Evolutionary conservation across 2,797 vertebrate genomes (phyloP), one percentile per base, ranked within the genome.

Genomic region (Xenopus petersii): DNA sequence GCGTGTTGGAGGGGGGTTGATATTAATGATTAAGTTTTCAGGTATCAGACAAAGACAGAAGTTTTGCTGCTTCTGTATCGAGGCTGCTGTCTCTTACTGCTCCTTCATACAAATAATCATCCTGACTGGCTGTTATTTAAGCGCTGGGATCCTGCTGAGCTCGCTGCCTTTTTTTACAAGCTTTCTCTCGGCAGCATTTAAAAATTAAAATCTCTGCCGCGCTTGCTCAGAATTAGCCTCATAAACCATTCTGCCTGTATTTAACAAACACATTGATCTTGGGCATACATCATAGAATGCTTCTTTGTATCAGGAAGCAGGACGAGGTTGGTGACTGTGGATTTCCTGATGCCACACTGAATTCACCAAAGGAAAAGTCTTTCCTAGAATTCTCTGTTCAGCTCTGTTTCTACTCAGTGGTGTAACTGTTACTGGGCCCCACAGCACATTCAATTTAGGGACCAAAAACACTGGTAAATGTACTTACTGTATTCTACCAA

Each of bases 161-260:
- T 87, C 86, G 76, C 83, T 49, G 47, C 83, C 21, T 79, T 83
- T 83, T 30, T 81, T 79, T 58, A 60, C 84, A 85, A 64, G 61
- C 82, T 85, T 87, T 88, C 87, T 89, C 81, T 86, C 82, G 77
- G 82, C 82, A 83, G 86, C 72, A 33, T 73, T 84, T 88, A 83
- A 83, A 88, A 90, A 92, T 92, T 91, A 90, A 91, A 92, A 90
- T 91, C 90, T 89, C 87, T 85, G 89, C 90, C 89, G 85, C 80
- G 81, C 86, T 59, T 74, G 71, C 66, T 26, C 61, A 69, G 60
- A 66, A 69, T 78, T 78, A 64, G 16, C 15, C 17, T 30, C 66
- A 73, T 78, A 79, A 79, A 79, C 54, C 12, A 74, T 74, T 46
- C 47, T 48, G 21, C 24, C 62, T 46, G 67, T 66, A 70, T 59